Percentiles rank a stretch among this genome's conserved stretches.
phyloP scores from a whole-genome alignment of 1,140 invertebrate genomes.

The Drosophila paulistorum region DNA sequence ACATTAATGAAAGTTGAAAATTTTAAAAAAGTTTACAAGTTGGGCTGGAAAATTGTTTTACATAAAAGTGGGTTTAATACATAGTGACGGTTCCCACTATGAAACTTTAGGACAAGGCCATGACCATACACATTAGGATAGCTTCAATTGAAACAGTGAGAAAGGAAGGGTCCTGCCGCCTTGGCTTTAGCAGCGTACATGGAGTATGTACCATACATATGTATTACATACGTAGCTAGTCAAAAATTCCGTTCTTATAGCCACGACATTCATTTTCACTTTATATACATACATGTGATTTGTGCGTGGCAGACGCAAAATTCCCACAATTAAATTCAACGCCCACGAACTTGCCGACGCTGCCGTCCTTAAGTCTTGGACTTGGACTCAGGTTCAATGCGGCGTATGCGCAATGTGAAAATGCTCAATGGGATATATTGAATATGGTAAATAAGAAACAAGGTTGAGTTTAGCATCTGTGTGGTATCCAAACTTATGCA shows the following conservation, averaged over 20 bases:
- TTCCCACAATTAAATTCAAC: constrained; percentile 73
- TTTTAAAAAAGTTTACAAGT: constrained; percentile 38
- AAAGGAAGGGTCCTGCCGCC: background rate
- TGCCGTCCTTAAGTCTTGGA: constrained; percentile 33
- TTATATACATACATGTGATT: constrained; percentile 32
- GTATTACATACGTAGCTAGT: background rate
- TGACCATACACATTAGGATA: constrained; percentile 9
- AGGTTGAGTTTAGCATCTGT: constrained; percentile 51
- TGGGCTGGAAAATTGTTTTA: constrained; percentile 26
- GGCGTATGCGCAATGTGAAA: constrained; percentile 55
- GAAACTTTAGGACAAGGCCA: constrained; percentile 53
- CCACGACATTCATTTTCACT: constrained; percentile 5
- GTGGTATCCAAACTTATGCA: constrained; percentile 59
- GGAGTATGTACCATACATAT: background rate
- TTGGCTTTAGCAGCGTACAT: background rate
- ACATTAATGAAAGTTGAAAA: constrained; percentile 64
- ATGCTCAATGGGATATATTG: constrained; percentile 17
- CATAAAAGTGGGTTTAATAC: constrained; percentile 31
- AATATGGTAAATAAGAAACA: constrained; percentile 28
- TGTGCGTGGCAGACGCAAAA: constrained; percentile 45
- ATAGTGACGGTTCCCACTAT: constrained; percentile 56
- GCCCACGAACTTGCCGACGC: constrained; percentile 31
- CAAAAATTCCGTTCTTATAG: constrained; percentile 53
- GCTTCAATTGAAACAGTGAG: background rate
- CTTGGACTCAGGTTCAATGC: constrained; percentile 24